Evolutionary conservation across 2,888 invertebrate genomes (phyloP), one percentile per base, ranked within the genome.

Genomic region (Nycteola revayana): DNA sequence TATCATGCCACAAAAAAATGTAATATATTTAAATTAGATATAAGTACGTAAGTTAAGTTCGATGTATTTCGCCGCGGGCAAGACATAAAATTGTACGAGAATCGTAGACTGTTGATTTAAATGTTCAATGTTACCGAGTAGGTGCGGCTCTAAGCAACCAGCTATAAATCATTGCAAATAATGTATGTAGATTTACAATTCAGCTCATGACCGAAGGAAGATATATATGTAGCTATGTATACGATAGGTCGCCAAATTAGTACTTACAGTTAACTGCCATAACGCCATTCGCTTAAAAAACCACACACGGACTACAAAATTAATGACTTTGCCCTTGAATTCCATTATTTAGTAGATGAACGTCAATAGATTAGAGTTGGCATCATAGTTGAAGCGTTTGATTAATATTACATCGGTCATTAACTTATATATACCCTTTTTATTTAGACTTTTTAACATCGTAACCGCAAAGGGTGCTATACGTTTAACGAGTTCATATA

Each of bases 221-320:
- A 64, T 63, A 64, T 68, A 62, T n/a, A n/a, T 42, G 51, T 14
- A 5, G 14, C 3, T 14, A 14, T 14, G 14, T 14, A 5, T 21
- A 21, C 7, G 7, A 21, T 21, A 7, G 21, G n/a, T 21, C 7
- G 21, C 7, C 21, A 21, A 21, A 49, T 44, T 53, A 34, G 44
- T 47, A 48, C 49, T 39, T 33, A 38, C 50, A 32, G 36, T 25
- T 58, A 60, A 52, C 47, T 49, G 31, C 45, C 55, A 50, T 45
- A 39, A 67, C 67, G 68, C 71, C 68, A 49, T 46, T 52, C 58
- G 46, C 66, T 66, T 66, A 57, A 59, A 39, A 49, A 28, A 23
- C 36, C 21, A 36, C 34, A 29, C 27, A 37, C 27, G 29, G 25
- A n/a, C 26, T 14, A 32, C 9, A 10, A 8, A 8, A 26, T 33